Percentiles rank a stretch among this genome's conserved stretches.
Conservation (phyloP, 92 coral and sea anemone species). For the Zoanthus solanderi region DNA sequence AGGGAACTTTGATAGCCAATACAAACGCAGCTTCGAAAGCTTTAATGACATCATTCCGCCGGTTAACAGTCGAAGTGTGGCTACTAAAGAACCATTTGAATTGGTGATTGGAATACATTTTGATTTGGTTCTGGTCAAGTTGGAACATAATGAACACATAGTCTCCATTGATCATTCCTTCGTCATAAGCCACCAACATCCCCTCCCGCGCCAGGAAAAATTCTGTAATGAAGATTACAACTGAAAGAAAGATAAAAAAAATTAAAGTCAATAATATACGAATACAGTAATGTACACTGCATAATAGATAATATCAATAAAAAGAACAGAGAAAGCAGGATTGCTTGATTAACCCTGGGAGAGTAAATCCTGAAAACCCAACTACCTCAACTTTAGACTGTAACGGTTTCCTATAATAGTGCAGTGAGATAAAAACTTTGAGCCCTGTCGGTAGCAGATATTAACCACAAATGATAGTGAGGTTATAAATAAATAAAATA, state of each 20-base stretch:
- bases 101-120: conserved; percentile 46
- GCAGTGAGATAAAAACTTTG: too few species aligned
- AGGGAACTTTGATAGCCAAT: conserved; percentile 78
- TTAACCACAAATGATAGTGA: too few species aligned
- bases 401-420: too few species aligned
- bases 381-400: too few species aligned
- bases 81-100: conserved; percentile 97
- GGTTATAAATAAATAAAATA: too few species aligned
- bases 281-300: background rate
- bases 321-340: too few species aligned
- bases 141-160: conserved; percentile 87
- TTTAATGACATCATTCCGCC: conserved; percentile 61
- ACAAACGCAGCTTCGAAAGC: conserved; percentile 88
- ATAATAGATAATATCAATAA: too few species aligned
- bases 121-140: conserved; percentile 76
- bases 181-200: conserved; percentile 87
- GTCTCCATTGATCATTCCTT: conserved; percentile 89
- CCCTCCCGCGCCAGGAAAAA: conserved; percentile 90
- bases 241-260: conserved; percentile 51
- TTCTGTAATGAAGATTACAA: conserved; percentile 86
- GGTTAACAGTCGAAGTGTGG: conserved; percentile 53
- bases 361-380: too few species aligned
- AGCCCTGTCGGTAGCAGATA: too few species aligned
- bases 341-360: too few species aligned
- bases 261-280: background rate